Percentiles rank a stretch among this genome's conserved stretches.
Conservation (phyloP, 2,888 invertebrate species). For the Drosophila fulvimacula region DNA sequence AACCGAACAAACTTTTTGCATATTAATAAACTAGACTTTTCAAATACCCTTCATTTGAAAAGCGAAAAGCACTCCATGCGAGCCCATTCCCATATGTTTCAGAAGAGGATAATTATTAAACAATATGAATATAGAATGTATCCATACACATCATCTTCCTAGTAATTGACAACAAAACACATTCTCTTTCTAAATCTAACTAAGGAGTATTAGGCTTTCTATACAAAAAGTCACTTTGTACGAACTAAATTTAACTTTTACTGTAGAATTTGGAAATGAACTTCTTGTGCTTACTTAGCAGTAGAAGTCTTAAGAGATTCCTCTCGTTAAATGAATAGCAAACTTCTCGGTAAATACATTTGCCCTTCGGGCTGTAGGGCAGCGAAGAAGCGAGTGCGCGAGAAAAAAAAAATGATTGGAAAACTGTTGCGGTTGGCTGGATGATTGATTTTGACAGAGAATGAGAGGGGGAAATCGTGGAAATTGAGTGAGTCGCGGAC, state of each 20-base stretch:
- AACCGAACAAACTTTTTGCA: conserved; percentile 13
- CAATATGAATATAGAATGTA: neutral
- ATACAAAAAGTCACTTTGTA: neutral
- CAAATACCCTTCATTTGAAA: conserved; percentile 17
- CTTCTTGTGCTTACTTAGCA: neutral
- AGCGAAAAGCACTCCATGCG: neutral
- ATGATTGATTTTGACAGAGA: conserved; percentile 1
- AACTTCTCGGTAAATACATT: conserved; percentile 4
- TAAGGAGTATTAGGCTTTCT: neutral
- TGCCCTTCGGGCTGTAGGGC: neutral
- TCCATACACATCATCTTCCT: neutral
- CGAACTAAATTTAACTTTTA: neutral
- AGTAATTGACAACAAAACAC: neutral
- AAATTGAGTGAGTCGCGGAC: conserved; percentile 19
- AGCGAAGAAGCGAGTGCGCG: neutral
- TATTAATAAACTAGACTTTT: neutral
- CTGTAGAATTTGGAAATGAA: neutral
- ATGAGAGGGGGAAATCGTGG: neutral
- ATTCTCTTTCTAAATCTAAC: no score
- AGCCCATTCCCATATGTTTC: neutral
- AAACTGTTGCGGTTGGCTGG: conserved; percentile 26
- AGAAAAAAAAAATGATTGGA: conserved; percentile 22
- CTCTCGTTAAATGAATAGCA: neutral
- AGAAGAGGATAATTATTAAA: neutral
- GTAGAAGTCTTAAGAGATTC: neutral